A percentile compares a stretch with the other conserved stretches of the same genome.
phyloP scores from a whole-genome alignment of 2,797 vertebrate genomes.

The Oreortyx pictus region DNA sequence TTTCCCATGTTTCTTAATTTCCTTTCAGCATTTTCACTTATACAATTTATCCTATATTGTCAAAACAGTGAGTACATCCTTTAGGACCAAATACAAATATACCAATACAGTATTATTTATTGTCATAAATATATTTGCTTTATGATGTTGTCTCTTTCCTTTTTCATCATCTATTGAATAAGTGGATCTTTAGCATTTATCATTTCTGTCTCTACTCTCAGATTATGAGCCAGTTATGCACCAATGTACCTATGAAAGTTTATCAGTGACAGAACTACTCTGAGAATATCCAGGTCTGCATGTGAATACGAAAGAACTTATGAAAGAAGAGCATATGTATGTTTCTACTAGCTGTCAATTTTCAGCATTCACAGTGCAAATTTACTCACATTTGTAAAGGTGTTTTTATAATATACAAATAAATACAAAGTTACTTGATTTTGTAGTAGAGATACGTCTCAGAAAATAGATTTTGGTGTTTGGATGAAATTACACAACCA shows the following conservation, averaged over 20 bases:
- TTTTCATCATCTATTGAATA: neutral
- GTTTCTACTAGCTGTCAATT: neutral
- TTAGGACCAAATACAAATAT: neutral
- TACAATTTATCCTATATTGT: neutral
- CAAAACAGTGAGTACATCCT: neutral
- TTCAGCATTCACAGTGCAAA: neutral
- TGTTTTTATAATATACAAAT: neutral
- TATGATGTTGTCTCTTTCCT: neutral
- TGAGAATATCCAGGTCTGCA: slow-evolving; percentile 2
- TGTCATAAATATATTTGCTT: neutral
- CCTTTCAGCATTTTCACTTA: neutral
- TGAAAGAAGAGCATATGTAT: neutral
- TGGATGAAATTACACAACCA: no score
- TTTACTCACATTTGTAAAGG: neutral
- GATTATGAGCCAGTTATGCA: neutral
- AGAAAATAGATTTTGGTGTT: neutral
- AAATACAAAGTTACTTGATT: neutral
- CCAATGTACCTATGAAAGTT: neutral
- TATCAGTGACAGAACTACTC: neutral
- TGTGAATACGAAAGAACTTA: neutral
- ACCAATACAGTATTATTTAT: neutral
- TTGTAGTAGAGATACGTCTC: neutral
- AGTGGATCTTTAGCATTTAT: neutral
- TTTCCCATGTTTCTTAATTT: neutral
- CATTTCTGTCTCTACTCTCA: neutral